Evolutionary conservation across 2,888 invertebrate genomes (phyloP).

Genomic region (Nezara viridula): DNA sequence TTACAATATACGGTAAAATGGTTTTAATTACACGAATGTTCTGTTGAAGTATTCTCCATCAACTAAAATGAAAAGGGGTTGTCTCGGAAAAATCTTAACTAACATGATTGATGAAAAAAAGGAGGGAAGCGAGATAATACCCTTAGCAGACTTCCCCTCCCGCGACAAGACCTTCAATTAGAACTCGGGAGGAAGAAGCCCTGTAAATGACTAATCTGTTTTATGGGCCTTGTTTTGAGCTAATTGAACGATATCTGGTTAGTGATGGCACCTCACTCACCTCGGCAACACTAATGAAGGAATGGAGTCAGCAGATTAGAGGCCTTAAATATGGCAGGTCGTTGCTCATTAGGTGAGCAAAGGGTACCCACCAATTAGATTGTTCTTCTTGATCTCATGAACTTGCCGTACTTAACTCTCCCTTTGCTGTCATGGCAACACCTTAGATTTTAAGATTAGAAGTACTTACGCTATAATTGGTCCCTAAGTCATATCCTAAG

Average conservation of each 20-base stretch:
- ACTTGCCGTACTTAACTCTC: neutral
- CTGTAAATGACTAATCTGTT: constrained; percentile 43
- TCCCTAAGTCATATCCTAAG: too few relatives aligned
- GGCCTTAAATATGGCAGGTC: constrained; percentile 24
- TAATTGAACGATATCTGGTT: constrained; percentile 46
- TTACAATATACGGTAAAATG: neutral
- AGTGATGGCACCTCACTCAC: constrained; percentile 1
- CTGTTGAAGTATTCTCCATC: neutral
- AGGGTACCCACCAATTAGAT: constrained; percentile 37
- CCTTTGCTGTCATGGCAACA: neutral
- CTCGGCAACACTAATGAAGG: constrained; percentile 23
- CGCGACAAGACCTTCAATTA: constrained; percentile 36
- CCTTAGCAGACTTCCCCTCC: neutral
- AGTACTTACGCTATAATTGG: neutral
- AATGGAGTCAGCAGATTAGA: constrained; percentile 46
- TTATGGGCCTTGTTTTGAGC: neutral
- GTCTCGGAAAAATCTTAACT: constrained; percentile 17
- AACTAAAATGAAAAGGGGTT: neutral
- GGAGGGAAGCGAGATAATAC: constrained; percentile 2
- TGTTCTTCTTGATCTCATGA: neutral
- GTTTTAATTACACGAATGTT: neutral
- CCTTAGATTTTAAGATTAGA: neutral
- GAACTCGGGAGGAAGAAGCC: neutral
- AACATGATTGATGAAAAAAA: constrained; percentile 24
- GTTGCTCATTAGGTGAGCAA: constrained; percentile 39